Conservation (phyloP, 2,888 invertebrate species). For the Glomeris marginata region DNA sequence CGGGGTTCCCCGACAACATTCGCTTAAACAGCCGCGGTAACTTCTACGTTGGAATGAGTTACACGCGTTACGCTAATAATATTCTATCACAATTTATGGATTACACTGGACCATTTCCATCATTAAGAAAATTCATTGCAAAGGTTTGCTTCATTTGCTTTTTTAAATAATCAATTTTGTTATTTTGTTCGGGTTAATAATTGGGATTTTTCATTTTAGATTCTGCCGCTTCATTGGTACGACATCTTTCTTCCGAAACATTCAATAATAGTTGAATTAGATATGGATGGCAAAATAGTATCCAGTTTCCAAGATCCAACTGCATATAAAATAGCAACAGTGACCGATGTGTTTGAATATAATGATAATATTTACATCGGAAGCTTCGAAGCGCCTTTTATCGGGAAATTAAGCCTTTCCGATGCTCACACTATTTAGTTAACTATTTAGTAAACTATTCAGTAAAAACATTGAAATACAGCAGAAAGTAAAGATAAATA, state of each 20-base stretch:
- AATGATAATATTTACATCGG: slow-evolving; percentile 6
- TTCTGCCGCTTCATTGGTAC: slow-evolving; percentile 4
- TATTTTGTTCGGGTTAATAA: background rate
- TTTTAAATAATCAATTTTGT: background rate
- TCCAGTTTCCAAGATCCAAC: slow-evolving; percentile 6
- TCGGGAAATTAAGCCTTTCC: slow-evolving; percentile 2
- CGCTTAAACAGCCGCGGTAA: slow-evolving; percentile 20
- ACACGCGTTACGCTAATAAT: slow-evolving; percentile 20
- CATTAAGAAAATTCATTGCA: slow-evolving; percentile 21
- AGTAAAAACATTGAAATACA: no score
- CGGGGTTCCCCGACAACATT: slow-evolving; percentile 25
- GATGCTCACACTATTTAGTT: no score
- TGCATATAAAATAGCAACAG: slow-evolving; percentile 6
- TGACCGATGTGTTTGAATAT: slow-evolving; percentile 9
- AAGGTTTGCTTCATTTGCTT: slow-evolving; percentile 23
- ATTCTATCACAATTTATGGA: slow-evolving; percentile 23
- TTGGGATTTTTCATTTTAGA: background rate
- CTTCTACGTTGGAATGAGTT: slow-evolving; percentile 22
- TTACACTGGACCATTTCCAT: slow-evolving; percentile 22
- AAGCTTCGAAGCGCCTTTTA: slow-evolving; percentile 7
- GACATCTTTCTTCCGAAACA: slow-evolving; percentile 7
- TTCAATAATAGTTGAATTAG: slow-evolving; percentile 6
- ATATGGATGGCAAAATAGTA: slow-evolving; percentile 3
- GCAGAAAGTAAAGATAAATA: no score
- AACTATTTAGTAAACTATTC: no score